phyloP scores from a whole-genome alignment of 2,113 vertebrate species.

The Halcyon senegalensis region DNA sequence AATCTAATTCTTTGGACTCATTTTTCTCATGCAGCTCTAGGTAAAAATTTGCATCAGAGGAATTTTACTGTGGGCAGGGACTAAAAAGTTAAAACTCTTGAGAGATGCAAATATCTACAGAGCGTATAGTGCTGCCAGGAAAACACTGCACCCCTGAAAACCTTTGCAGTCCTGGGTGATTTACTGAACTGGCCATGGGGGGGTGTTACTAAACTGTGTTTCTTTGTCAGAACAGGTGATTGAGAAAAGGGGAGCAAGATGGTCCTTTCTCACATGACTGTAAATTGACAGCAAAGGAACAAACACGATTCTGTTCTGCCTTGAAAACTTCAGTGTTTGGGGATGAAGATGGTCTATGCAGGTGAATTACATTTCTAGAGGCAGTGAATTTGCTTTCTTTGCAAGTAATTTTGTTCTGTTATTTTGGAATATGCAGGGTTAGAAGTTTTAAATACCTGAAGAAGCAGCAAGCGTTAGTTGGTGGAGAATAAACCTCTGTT shows the following conservation, averaged over 20 bases:
- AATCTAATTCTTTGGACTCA: background rate
- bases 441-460: background rate
- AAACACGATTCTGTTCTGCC: background rate
- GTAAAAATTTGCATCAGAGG: slow-evolving; percentile 1
- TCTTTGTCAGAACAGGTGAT: background rate
- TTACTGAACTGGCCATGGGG: background rate
- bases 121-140: background rate
- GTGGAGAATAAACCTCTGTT: background rate
- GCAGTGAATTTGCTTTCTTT: background rate
- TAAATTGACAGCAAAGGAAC: background rate
- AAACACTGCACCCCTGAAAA: background rate
- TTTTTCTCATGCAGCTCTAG: background rate
- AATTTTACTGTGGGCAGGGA: background rate
- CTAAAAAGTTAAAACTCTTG: background rate
- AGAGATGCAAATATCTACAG: background rate
- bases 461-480: background rate
- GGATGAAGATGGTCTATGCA: background rate
- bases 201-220: background rate
- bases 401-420: background rate
- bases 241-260: background rate
- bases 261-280: background rate
- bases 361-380: background rate
- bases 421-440: background rate
- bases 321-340: background rate
- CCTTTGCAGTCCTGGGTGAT: background rate